Percentiles rank a stretch among this genome's conserved stretches.
Evolutionary conservation across 2,113 vertebrate species (phyloP).

Genomic region (Semicossyphus pulcher): DNA sequence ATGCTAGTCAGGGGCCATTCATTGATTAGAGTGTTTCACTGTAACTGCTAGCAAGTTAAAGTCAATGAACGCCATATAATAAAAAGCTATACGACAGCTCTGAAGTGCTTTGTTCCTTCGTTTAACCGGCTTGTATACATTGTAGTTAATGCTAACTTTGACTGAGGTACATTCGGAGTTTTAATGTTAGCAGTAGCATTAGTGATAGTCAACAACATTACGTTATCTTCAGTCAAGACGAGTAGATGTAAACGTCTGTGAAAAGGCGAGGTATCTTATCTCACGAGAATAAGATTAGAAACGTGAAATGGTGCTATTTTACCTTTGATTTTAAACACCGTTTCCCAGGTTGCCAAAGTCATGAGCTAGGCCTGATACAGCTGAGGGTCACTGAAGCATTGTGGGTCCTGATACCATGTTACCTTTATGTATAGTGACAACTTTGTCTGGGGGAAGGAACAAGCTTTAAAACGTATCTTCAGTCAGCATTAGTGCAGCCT

Average conservation of each 20-base stretch:
- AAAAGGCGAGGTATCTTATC: fast-evolving
- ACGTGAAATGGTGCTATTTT: neutral
- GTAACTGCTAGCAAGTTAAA: neutral
- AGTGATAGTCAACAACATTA: neutral
- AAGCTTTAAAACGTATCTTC: too few relatives aligned
- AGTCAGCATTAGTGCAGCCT: too few relatives aligned
- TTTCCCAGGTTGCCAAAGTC: neutral
- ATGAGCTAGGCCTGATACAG: neutral
- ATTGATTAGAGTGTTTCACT: neutral
- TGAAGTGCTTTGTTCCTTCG: neutral
- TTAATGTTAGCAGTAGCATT: neutral
- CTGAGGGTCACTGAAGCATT: conserved; percentile 16
- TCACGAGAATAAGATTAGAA: fast-evolving
- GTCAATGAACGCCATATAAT: neutral
- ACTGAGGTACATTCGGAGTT: neutral
- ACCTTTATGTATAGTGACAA: neutral
- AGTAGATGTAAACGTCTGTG: neutral
- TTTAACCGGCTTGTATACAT: neutral
- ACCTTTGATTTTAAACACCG: neutral
- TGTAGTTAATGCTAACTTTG: neutral
- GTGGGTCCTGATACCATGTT: neutral
- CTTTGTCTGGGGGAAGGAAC: neutral
- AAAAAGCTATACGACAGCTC: too few relatives aligned
- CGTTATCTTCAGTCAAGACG: neutral
- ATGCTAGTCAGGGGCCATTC: neutral